Conservation (phyloP, 53 echinoderm and acorn worm species). For the Mesocentrotus franciscanus region DNA sequence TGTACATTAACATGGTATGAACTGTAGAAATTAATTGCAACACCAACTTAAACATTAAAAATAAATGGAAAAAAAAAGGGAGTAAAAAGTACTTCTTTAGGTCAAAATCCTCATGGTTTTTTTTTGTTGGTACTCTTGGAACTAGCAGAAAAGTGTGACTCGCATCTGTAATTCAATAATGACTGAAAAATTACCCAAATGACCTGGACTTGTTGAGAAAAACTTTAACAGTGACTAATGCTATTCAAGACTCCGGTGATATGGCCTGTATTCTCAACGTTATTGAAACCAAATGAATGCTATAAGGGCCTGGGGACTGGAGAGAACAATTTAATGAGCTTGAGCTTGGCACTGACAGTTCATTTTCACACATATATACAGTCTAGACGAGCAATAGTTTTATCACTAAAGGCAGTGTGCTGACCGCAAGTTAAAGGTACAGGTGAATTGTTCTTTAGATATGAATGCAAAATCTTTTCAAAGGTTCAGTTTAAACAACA, state of each 20-base stretch:
- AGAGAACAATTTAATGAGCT: conserved; percentile 9
- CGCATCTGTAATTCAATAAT: conserved; percentile 2
- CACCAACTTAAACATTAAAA: background rate
- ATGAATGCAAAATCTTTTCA: background rate
- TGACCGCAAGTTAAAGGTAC: conserved; percentile 16
- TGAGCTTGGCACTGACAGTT: background rate
- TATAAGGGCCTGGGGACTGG: conserved; percentile 19
- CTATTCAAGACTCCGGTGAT: background rate
- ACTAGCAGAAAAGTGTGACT: background rate
- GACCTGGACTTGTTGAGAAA: conserved; percentile 1
- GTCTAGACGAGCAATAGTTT: conserved; percentile 2
- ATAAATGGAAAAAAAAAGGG: background rate
- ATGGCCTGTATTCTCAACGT: background rate
- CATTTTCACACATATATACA: background rate
- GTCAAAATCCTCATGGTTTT: background rate
- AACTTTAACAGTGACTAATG: background rate
- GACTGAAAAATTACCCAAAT: conserved; percentile 8
- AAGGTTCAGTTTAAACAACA: background rate
- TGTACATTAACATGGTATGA: too few relatives aligned
- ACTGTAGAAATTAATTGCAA: background rate
- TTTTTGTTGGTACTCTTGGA: background rate
- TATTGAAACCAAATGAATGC: conserved; percentile 20
- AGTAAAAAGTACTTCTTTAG: background rate
- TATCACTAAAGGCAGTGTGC: background rate
- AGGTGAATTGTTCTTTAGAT: background rate